A percentile compares a stretch with the other conserved stretches of the same genome.
phyloP scores from a whole-genome alignment of 2,888 invertebrate species.

The Automeris io region DNA sequence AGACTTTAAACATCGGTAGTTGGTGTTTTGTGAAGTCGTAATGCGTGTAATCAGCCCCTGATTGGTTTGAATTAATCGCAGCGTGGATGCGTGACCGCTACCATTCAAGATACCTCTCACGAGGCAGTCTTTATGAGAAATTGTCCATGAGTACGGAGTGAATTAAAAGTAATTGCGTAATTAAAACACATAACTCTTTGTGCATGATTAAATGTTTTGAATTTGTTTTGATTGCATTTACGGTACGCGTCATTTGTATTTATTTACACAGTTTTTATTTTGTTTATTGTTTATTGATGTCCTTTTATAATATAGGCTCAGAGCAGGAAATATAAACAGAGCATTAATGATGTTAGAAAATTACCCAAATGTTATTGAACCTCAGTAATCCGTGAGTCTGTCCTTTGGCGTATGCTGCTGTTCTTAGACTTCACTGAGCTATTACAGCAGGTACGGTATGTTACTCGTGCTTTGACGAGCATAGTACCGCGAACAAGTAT shows the following conservation, averaged over 20 bases:
- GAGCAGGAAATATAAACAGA: too few species aligned
- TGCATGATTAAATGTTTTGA: slow-evolving; percentile 37
- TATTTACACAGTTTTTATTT: slow-evolving; percentile 2
- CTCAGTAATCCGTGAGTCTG: too few species aligned
- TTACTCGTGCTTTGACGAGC: too few species aligned
- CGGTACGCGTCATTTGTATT: slow-evolving; percentile 21
- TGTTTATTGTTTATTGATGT: background rate
- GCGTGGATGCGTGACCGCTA: slow-evolving; percentile 69
- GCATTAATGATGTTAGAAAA: too few species aligned
- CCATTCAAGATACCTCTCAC: slow-evolving; percentile 49
- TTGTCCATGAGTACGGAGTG: slow-evolving; percentile 45
- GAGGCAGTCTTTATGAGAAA: slow-evolving; percentile 58
- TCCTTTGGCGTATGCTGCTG: too few species aligned
- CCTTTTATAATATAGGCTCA: background rate
- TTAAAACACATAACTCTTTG: slow-evolving; percentile 57
- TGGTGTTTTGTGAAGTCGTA: slow-evolving; percentile 49
- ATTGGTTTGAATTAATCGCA: slow-evolving; percentile 75
- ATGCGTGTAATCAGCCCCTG: slow-evolving; percentile 73
- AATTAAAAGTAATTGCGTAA: slow-evolving; percentile 72
- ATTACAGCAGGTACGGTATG: too few species aligned
- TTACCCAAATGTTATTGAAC: too few species aligned
- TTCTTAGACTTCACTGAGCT: too few species aligned
- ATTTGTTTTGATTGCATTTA: slow-evolving; percentile 33
- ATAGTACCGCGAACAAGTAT: too few species aligned
- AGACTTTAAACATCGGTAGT: slow-evolving; percentile 22